These are phyloP conservation scores for Pantherophis alleghaniensis DNA, from an alignment of 2,797 vertebrate genomes.

Conservation along the genomic window DNA sequence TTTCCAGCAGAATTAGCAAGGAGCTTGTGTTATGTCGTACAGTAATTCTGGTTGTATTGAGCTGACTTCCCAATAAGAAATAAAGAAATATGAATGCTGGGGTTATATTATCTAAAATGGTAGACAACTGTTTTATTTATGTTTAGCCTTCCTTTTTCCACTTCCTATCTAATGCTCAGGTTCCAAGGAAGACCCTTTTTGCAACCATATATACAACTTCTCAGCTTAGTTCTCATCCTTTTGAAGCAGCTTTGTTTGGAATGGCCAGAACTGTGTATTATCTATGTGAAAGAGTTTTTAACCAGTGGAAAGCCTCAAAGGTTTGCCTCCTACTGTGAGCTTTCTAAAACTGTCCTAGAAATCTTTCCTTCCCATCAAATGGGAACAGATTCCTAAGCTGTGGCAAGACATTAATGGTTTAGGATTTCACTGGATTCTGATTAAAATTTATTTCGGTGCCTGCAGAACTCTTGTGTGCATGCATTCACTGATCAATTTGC, in stretches of 20 bases:
- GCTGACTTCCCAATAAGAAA: conserved; percentile 34
- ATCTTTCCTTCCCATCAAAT: conserved; percentile 60
- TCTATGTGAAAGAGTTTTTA: conserved; percentile 83
- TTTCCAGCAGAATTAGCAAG: conserved; percentile 30
- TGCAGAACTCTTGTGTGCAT: conserved; percentile 63
- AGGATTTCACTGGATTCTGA: conserved; percentile 66
- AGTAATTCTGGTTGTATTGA: conserved; percentile 34
- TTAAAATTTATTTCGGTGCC: conserved; percentile 69
- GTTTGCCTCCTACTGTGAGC: conserved; percentile 82
- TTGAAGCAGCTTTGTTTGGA: conserved; percentile 82
- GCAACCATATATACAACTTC: conserved; percentile 78
- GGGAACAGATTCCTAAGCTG: conserved; percentile 66
- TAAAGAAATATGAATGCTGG: conserved; percentile 16
- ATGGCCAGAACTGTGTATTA: conserved; percentile 83
- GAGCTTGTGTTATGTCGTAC: conserved; percentile 29
- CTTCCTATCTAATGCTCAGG: conserved; percentile 80
- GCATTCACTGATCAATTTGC: conserved; percentile 61
- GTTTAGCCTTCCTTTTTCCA: conserved; percentile 66
- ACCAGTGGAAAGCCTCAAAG: conserved; percentile 80
- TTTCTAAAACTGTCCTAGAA: conserved; percentile 71
- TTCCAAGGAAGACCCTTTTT: conserved; percentile 81
- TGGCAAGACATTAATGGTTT: conserved; percentile 68
- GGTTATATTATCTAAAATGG: conserved; percentile 53
- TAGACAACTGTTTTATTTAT: conserved; percentile 56
- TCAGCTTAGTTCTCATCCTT: conserved; percentile 81